Evolutionary conservation across 2,888 invertebrate genomes (phyloP).

Genomic region (Erebia palarica): DNA sequence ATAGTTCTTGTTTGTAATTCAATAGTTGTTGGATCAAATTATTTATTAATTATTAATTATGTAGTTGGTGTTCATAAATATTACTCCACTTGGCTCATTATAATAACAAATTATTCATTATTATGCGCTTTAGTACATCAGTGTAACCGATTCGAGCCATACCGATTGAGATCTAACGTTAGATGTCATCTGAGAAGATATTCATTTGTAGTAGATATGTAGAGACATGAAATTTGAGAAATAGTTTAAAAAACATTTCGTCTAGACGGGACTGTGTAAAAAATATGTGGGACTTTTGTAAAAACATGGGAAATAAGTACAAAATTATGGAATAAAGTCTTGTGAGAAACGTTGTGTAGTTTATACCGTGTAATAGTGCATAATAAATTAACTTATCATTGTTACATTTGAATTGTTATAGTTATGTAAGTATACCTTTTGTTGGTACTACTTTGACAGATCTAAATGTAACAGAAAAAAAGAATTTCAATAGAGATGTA

Average conservation of each 20-base stretch:
- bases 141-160: neutral
- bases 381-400: neutral
- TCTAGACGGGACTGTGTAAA: neutral
- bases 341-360: neutral
- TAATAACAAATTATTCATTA: slow-evolving; percentile 7
- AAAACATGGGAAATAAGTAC: neutral
- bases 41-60: slow-evolving; percentile 11
- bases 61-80: slow-evolving; percentile 13
- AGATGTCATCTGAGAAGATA: neutral
- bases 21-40: neutral
- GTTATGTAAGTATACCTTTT: too few species aligned
- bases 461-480: too few species aligned
- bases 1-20: neutral
- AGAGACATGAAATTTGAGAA: neutral
- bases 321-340: neutral
- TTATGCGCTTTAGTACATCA: neutral
- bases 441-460: too few species aligned
- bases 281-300: neutral
- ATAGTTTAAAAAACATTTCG: neutral
- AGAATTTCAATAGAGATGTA: too few species aligned
- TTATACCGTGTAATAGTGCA: neutral
- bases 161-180: neutral
- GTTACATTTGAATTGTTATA: too few species aligned
- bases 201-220: too few species aligned
- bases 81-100: neutral